Base-by-base conservation (phyloP, 2,888 invertebrate genomes). In the Uropetala carovei region DNA sequence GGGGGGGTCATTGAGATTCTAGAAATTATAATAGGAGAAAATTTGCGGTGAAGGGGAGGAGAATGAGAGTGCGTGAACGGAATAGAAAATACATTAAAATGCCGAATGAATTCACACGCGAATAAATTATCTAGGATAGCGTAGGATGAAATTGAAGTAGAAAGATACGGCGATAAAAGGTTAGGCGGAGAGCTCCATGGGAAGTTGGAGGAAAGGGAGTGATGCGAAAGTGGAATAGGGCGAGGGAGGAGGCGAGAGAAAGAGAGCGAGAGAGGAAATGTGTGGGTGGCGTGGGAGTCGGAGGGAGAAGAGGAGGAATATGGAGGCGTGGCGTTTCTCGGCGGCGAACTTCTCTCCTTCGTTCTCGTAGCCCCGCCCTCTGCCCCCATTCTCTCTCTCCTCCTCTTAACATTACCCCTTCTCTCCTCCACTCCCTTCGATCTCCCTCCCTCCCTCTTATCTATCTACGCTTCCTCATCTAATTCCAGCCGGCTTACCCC, bases 311-410 rank as follows among this genome's bases (percentile, higher is more conserved):
- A 57, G 14, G 56, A 84, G 84, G n/a, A 57, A 58, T 56, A 85
- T 22, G 85, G 58, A 85, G 85, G 85, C 85, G 85, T 85, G 85
- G 85, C 85, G n/a, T 85, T 11, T 75, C 75, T 11, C 75, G n/a
- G 75, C 16, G 75, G 5, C 84, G 0, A 84, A n/a, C 84, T 57
- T 56, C 85, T 56, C 85, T 75, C 75, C 75, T 16, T n/a, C 75
- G 10, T 56, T 27, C 82, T 30, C 82, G 27, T 30, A 43, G 56
- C 83, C 57, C 56, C 83, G 83, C 57, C 57, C 85, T 22, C 57
- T 58, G 85, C n/a, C 85, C 85, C 57, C 85, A 57, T 56, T 22
- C 85, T 58, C 57, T 58, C 14, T n/a, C 18, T 4, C 10, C 22
- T n/a, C 84, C 43, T 43, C 13, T 56, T 56, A 16, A n/a, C 43